Base-by-base conservation (phyloP, 2,797 vertebrate genomes). In the Arvicola amphibius region DNA sequence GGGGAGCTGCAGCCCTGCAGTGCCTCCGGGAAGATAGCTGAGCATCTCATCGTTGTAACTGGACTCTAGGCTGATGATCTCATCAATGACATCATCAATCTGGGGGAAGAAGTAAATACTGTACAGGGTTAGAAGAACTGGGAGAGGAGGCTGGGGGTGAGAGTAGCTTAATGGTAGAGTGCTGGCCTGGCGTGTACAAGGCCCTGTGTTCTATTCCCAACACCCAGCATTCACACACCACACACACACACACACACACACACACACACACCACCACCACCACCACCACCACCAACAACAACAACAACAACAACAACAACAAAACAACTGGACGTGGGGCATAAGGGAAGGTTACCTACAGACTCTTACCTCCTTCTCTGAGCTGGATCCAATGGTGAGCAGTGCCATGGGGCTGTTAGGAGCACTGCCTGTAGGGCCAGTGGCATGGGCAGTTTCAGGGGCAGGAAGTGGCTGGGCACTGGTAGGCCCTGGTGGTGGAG, bases 1-100 rank as follows among this genome's bases (percentile, higher is more conserved):
- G 1, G 99, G 99, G 87, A 99, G 98, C 98, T 99, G 99, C 77
- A 99, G 98, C 80, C 99, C 99, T 48, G 98, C 98, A n/a, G 98
- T 98, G 96, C 99, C 99, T 76, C 97, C 85, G 0, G 98, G 97
- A 51, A 99, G 99, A 96, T 99, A 98, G 25, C 99, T 99, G 96
- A 99, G 99, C 98, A 99, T 99, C 97, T 99, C 99, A 2, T 99
- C 99, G 53, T 99, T 99, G 97, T 99, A 99, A 98, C 99, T 99
- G 97, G 99, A 99, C 98, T 99, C 99, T 91, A 99, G 98, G 98
- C 99, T 99, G 97, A 99, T 99, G 98, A 99, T 99, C 98, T 99
- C 99, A 95, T 99, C 99, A 19, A 99, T 99, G 97, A 99, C 99
- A 61, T 99, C 99, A 96, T 99, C 99, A 92, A 99, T 99, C 99